phyloP scores from a whole-genome alignment of 2,113 vertebrate genomes.

The Psittacus erithacus region DNA sequence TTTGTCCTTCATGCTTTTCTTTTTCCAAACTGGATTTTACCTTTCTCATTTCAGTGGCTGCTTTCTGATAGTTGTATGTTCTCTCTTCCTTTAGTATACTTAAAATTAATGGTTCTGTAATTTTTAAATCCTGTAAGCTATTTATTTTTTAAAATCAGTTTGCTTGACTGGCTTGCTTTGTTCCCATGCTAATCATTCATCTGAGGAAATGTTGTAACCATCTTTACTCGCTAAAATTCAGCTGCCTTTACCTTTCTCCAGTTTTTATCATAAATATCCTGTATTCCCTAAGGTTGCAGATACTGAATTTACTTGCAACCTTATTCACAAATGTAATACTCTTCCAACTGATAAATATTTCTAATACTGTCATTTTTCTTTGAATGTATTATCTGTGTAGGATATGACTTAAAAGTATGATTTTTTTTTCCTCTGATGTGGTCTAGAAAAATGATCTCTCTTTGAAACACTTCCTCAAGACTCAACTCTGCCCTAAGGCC shows the following conservation, averaged over 20 bases:
- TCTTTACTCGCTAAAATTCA: neutral
- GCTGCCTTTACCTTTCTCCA: neutral
- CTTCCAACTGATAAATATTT: slow-evolving; percentile 24
- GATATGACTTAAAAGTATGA: slow-evolving; percentile 10
- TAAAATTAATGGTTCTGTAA: neutral
- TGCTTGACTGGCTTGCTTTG: neutral
- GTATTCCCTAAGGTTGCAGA: slow-evolving; percentile 1
- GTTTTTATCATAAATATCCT: neutral
- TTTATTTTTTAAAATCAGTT: neutral
- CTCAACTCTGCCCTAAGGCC: slow-evolving; percentile 45
- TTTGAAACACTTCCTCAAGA: slow-evolving; percentile 50
- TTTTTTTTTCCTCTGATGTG: neutral
- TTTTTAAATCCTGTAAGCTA: neutral
- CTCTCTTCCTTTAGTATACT: neutral
- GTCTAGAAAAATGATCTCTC: slow-evolving; percentile 43
- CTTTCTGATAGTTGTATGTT: neutral
- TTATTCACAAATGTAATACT: slow-evolving; percentile 16
- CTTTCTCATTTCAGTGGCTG: neutral
- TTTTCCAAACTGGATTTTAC: neutral
- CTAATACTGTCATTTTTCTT: slow-evolving; percentile 41
- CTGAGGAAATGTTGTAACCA: neutral
- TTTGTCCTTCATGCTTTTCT: neutral
- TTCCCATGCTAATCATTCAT: neutral
- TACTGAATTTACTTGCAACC: slow-evolving; percentile 3
- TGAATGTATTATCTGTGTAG: slow-evolving; percentile 25